Evolutionary conservation across 35 echinoderm and acorn worm species (phyloP).

Genomic region (Lytechinus pictus): DNA sequence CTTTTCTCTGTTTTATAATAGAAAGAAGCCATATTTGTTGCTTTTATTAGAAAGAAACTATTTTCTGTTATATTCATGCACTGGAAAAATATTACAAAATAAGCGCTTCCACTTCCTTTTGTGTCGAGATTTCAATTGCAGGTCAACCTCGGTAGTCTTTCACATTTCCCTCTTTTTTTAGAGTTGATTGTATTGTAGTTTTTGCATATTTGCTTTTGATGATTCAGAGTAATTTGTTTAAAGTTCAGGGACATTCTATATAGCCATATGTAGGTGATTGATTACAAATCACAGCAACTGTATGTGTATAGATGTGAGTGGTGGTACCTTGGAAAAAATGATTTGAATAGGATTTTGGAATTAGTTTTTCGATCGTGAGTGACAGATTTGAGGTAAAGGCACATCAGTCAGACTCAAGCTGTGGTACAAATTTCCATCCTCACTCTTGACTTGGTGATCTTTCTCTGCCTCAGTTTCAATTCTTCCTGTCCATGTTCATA

Average conservation of each 20-base stretch:
- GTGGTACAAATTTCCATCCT: background rate
- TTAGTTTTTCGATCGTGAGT: background rate
- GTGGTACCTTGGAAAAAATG: background rate
- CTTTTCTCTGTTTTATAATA: no score
- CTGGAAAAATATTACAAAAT: no score
- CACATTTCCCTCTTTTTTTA: background rate
- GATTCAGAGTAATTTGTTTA: no score
- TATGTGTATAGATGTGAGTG: background rate
- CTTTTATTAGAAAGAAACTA: no score
- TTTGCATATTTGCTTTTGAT: no score
- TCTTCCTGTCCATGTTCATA: background rate
- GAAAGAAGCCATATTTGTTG: no score
- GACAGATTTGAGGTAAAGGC: background rate
- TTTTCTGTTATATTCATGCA: no score
- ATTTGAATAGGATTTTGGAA: background rate
- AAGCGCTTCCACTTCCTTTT: background rate
- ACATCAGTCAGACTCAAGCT: background rate
- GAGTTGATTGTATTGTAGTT: no score
- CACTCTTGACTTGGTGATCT: background rate
- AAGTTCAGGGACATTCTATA: no score
- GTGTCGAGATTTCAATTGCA: background rate
- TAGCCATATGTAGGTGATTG: background rate
- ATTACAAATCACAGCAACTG: background rate
- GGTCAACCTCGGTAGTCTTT: background rate
- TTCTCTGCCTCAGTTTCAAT: background rate